Evolutionary conservation across 2,888 invertebrate genomes (phyloP).

Genomic region (Drosophila antonietae): DNA sequence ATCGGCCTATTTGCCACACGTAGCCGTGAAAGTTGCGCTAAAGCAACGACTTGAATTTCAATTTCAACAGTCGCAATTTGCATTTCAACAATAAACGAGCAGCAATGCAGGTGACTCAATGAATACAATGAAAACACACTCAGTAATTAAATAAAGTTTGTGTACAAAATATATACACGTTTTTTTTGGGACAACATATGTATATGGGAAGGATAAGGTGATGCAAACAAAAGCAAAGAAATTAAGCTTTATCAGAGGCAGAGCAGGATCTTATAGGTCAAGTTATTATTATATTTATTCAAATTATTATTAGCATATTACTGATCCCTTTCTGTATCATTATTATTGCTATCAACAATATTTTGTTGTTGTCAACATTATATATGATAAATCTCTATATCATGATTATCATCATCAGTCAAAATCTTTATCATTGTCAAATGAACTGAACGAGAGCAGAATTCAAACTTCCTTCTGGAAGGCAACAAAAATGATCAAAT

Average conservation of each 20-base stretch:
- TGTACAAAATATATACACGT: background rate
- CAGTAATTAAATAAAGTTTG: slow-evolving; percentile 8
- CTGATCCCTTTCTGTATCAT: too few relatives aligned
- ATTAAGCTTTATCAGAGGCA: background rate
- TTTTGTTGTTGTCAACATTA: too few relatives aligned
- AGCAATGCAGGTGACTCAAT: slow-evolving; percentile 23
- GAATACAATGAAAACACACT: background rate
- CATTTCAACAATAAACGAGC: slow-evolving; percentile 47
- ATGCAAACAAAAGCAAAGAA: background rate
- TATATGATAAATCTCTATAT: too few relatives aligned
- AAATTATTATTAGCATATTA: too few relatives aligned
- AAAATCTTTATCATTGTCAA: too few relatives aligned
- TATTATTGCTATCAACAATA: too few relatives aligned
- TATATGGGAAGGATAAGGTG: background rate
- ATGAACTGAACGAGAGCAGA: too few relatives aligned
- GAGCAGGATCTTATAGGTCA: background rate
- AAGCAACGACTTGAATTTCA: slow-evolving; percentile 44
- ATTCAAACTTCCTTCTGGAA: too few relatives aligned
- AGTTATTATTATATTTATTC: too few relatives aligned
- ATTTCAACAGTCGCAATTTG: slow-evolving; percentile 51
- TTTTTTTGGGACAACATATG: background rate
- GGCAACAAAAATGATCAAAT: too few relatives aligned
- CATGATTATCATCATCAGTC: too few relatives aligned
- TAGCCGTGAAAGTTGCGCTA: slow-evolving; percentile 51
- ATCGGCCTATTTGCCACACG: slow-evolving; percentile 37